Evolutionary conservation across 2,113 vertebrate genomes (phyloP).

Genomic region (Hystrix brachyura): DNA sequence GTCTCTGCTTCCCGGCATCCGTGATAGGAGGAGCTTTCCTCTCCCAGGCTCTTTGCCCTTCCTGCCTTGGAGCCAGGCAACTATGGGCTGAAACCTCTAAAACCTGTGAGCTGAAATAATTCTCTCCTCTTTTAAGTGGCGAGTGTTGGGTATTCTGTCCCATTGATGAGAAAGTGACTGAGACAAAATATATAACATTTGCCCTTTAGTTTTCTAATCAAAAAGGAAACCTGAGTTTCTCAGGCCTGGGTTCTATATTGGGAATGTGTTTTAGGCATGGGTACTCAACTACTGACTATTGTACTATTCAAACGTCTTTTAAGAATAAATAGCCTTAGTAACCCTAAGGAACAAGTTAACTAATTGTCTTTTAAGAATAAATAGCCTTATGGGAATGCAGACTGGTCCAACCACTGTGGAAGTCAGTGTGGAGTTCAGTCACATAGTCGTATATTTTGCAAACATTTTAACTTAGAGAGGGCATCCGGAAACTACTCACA

Average conservation of each 20-base stretch:
- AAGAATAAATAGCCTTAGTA: conserved; percentile 36
- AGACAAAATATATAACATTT: background rate
- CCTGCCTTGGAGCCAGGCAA: background rate
- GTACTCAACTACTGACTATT: background rate
- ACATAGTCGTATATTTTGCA: conserved; percentile 72
- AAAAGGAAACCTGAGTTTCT: background rate
- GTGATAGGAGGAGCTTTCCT: background rate
- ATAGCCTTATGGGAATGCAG: too few relatives aligned
- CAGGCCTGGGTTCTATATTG: background rate
- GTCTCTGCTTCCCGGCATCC: background rate
- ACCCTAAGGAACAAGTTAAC: conserved; percentile 71
- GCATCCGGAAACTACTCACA: conserved; percentile 43
- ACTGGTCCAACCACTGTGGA: too few relatives aligned
- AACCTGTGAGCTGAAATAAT: background rate
- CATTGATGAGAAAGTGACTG: background rate
- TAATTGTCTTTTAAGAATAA: too few relatives aligned
- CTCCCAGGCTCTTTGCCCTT: background rate
- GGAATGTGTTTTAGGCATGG: background rate
- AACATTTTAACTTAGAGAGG: conserved; percentile 75
- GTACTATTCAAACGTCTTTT: conserved; percentile 5
- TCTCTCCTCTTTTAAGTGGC: background rate
- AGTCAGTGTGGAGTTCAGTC: too few relatives aligned
- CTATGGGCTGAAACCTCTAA: background rate
- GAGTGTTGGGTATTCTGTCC: background rate
- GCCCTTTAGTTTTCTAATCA: conserved; percentile 13